Conservation (phyloP, 1,140 invertebrate genomes). For the Procambarus clarkii region DNA sequence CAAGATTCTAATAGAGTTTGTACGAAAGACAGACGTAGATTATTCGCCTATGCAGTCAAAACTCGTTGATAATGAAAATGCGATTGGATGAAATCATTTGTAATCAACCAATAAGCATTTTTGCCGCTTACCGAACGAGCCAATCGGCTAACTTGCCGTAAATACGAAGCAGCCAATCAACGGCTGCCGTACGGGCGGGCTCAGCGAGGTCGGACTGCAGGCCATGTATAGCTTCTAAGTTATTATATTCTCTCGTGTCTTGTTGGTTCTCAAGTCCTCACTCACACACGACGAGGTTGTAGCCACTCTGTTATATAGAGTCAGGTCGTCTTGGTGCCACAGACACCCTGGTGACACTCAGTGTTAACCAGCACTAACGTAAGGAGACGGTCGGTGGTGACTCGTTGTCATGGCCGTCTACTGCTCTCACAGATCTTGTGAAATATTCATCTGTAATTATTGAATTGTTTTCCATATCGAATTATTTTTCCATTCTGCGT, state of each 20-base stretch:
- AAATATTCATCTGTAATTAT: too few relatives aligned
- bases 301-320: conserved; percentile 3
- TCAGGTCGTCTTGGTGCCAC: neutral
- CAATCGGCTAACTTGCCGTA: too few relatives aligned
- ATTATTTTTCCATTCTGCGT: neutral
- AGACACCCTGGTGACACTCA: neutral
- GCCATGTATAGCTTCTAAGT: neutral
- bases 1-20: neutral
- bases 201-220: neutral
- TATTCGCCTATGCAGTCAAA: neutral
- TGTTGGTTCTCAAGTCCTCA: conserved; percentile 2
- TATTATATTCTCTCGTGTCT: neutral
- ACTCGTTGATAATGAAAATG: neutral
- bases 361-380: neutral
- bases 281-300: neutral
- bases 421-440: too few relatives aligned
- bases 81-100: neutral
- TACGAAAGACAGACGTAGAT: neutral
- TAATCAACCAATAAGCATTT: neutral
- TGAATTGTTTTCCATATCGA: too few relatives aligned
- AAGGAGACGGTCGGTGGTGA: neutral
- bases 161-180: too few relatives aligned
- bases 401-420: neutral
- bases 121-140: neutral
- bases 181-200: neutral